Conservation (phyloP, 37 sponge, comb jelly and placozoan genomes). For the Halichondria panicea region DNA sequence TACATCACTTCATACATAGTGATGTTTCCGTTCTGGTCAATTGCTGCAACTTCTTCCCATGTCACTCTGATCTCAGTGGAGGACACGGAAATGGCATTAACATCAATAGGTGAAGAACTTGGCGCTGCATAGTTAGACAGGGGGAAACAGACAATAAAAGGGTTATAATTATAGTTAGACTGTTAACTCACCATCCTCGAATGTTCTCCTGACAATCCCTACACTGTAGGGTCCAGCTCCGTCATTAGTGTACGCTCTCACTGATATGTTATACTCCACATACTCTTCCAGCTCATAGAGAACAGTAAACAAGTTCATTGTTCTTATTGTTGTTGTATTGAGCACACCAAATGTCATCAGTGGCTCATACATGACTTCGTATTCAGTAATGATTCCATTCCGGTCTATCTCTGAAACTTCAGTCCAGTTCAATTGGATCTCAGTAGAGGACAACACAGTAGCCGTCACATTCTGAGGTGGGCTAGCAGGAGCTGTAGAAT, state of each 20-base stretch:
- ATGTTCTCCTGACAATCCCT: background rate
- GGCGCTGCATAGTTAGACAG: background rate
- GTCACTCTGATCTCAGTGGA: slow-evolving; percentile 8
- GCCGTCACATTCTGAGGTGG: slow-evolving; percentile 11
- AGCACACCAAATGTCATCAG: too few species aligned
- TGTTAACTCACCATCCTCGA: background rate
- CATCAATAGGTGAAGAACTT: background rate
- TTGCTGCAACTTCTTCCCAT: background rate
- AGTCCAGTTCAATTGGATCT: slow-evolving; percentile 19
- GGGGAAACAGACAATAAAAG: background rate
- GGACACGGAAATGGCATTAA: background rate
- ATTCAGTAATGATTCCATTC: slow-evolving; percentile 36
- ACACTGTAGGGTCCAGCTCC: slow-evolving; percentile 7
- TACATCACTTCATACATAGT: slow-evolving; percentile 15
- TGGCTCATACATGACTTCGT: slow-evolving; percentile 12
- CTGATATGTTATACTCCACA: slow-evolving; percentile 22
- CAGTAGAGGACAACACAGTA: background rate
- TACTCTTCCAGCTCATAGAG: background rate
- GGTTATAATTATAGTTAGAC: background rate
- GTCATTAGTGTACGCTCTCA: slow-evolving; percentile 7
- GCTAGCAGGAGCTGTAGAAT: background rate
- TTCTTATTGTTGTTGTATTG: too few species aligned
- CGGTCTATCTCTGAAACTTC: slow-evolving; percentile 8
- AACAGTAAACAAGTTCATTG: background rate
- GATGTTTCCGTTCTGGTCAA: slow-evolving; percentile 21